Evolutionary conservation across 2,797 vertebrate genomes (phyloP), one percentile per base, ranked within the genome.

Genomic region (Gallinago solitaria): DNA sequence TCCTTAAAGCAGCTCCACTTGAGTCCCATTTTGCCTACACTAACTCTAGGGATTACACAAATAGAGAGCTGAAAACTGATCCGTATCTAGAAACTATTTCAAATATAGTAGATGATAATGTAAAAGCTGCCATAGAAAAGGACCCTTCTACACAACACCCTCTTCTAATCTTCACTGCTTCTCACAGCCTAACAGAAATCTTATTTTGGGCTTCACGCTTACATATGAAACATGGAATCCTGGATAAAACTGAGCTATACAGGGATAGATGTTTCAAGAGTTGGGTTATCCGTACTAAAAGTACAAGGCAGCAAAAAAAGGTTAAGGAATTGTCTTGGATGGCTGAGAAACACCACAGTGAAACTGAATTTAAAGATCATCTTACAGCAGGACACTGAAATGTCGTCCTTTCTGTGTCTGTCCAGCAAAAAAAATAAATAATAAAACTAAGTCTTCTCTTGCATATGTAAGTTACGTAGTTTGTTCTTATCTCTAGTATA

Each of bases 401-500:
- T 15, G 4, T 27, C 63, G 64, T 84, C 54, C 61, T 76, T 83
- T 60, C 83, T 83, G 39, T 90, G 53, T 87, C 82, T 75, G 70
- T 89, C 67, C 59, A 88, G 73, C 8, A 78, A 84, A 91, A 75
- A 51, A 50, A 47, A 41, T 47, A 47, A 37, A 56, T 11, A 19
- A 57, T 1, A 54, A 50, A 85, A 33, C 24, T 12, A 84, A 87
- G 69, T 80, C 60, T 87, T 96, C 87, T 94, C 83, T 89, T 91
- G 86, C 89, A 80, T 95, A 18, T 59, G 12, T 83, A 93, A 92
- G 56, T 90, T 93, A 43, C 71, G 83, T 94, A 92, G 92, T 84
- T 95, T 86, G 75, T 96, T 93, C 86, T 94, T 86, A 83, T 87
- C 82, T 89, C 92, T 93, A 90, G 70, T 92, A 83, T 88, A 93